Evolutionary conservation across 2,888 invertebrate genomes (phyloP).

Genomic region (Branchipolynoe longqiensis): DNA sequence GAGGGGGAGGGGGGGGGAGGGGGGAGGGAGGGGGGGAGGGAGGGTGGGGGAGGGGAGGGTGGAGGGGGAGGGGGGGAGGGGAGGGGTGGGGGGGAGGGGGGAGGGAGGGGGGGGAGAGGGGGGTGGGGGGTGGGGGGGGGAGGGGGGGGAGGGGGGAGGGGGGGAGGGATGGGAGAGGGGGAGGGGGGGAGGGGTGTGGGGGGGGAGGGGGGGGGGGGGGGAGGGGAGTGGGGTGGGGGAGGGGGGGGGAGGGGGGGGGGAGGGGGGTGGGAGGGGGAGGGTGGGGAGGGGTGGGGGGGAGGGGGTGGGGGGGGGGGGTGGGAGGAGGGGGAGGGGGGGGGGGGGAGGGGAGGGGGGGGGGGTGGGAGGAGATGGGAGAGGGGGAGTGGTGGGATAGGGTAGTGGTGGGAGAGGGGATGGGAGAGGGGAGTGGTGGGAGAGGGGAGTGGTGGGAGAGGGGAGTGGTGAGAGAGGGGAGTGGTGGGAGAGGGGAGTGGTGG

Average conservation of each 20-base stretch:
- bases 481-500: background rate
- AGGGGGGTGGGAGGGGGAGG: background rate
- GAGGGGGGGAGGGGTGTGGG: background rate
- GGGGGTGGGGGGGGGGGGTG: background rate
- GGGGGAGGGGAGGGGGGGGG: background rate
- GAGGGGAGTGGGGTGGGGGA: background rate
- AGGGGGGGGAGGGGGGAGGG: background rate
- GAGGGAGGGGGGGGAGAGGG: background rate
- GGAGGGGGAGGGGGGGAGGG: background rate
- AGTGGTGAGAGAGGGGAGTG: background rate
- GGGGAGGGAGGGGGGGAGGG: background rate
- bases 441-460: background rate
- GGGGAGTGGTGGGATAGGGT: too few species aligned
- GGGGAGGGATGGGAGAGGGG: background rate
- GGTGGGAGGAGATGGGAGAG: background rate
- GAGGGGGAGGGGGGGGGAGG: background rate
- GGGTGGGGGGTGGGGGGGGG: background rate
- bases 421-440: background rate
- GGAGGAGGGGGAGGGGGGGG: background rate
- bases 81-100: background rate
- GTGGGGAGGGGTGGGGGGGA: background rate
- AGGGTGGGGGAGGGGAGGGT: background rate
- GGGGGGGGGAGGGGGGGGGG: background rate
- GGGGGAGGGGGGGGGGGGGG: background rate
- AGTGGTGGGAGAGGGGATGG: too few species aligned